Evolutionary conservation across 2,797 vertebrate species (phyloP).

Genomic region (Oophaga sylvatica): DNA sequence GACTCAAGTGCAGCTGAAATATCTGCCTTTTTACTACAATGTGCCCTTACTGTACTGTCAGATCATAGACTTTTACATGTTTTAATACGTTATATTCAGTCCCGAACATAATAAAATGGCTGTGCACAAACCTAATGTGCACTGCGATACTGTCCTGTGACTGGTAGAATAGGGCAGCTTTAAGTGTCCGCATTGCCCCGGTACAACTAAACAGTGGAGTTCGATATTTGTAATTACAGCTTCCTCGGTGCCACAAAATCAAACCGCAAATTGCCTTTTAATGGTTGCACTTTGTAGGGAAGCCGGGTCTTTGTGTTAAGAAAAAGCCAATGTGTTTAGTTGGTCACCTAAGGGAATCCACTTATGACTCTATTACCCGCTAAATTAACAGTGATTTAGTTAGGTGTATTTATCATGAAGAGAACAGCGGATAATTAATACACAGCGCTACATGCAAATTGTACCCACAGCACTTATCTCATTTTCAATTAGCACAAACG

Average conservation of each 20-base stretch:
- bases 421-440: slow-evolving; percentile 83
- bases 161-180: neutral
- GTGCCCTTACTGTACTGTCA: no score
- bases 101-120: no score
- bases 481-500: slow-evolving; percentile 85
- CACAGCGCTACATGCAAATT: slow-evolving; percentile 83
- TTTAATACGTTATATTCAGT: no score
- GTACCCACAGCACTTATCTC: slow-evolving; percentile 86
- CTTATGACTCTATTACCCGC: slow-evolving; percentile 78
- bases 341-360: slow-evolving; percentile 79
- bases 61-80: no score
- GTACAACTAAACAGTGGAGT: neutral
- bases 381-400: slow-evolving; percentile 82
- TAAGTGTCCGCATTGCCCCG: neutral
- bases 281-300: slow-evolving; percentile 57
- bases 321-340: slow-evolving; percentile 65
- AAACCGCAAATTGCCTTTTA: slow-evolving; percentile 34
- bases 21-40: no score
- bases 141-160: neutral
- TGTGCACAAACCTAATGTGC: neutral
- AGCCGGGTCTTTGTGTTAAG: slow-evolving; percentile 67
- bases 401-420: slow-evolving; percentile 83
- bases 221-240: slow-evolving; percentile 17
- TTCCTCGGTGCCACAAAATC: slow-evolving; percentile 44
- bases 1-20: no score